Evolutionary conservation across 2,888 invertebrate species (phyloP), one percentile per base, ranked within the genome.

Genomic region (Chirona hameri): DNA sequence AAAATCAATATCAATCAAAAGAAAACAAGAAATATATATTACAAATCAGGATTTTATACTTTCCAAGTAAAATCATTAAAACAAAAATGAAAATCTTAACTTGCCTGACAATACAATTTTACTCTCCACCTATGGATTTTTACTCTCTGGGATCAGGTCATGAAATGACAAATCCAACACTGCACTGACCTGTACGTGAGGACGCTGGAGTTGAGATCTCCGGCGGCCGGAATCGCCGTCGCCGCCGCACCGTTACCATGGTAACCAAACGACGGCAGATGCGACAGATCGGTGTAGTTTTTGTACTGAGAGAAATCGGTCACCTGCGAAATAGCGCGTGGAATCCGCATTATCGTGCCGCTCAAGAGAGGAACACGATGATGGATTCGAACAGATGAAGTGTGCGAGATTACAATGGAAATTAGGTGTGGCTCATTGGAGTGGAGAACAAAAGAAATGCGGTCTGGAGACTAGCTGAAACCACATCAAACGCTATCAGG

Each of bases 221-320:
- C 55, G 81, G 83, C 80, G 81, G 85, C 84, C 83, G 83, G 21
- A 81, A 82, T 15, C 81, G 81, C 69, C 83, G 57, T 69, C 83
- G 81, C 48, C 81, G 82, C 46, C 83, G 82, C n/a, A 83, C 82
- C 48, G 82, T 52, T 12, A 83, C 81, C 18, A 83, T 76, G 81
- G 84, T 84, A 69, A 81, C 82, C 79, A 86, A 85, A 27, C 85
- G 65, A 55, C 85, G 85, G 39, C 76, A 76, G 39, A 9, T 76
- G 76, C 18, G 86, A 86, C n/a, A 86, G 84, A 82, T 86, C 86
- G n/a, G 85, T 84, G 83, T 86, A 87, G 57, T 86, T 86, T 82
- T 85, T 85, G 82, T 87, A 87, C 65, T 86, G 86, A 46, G 84
- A 84, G 83, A 86, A 86, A 46, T 84, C 85, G 76, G 83, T 82